phyloP scores from a whole-genome alignment of 2,113 vertebrate species.

The Siniperca chuatsi region DNA sequence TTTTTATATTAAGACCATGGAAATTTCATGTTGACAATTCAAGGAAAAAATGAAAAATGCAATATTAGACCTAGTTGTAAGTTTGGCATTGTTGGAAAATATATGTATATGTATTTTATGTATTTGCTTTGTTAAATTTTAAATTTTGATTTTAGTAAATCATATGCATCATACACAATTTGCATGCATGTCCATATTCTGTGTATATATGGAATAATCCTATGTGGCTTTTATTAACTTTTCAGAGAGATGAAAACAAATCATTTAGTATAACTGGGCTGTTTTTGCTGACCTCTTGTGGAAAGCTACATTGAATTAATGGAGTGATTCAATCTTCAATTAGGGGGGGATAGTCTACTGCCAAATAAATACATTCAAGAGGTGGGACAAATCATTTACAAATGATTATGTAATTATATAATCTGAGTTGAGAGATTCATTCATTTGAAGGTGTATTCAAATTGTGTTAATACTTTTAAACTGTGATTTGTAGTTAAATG shows the following conservation, averaged over 20 bases:
- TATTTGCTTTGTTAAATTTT: not conserved
- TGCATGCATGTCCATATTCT: not conserved
- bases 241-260: slow-evolving; percentile 19
- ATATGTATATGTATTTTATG: not conserved
- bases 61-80: not conserved
- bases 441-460: not conserved
- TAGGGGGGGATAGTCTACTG: not conserved
- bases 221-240: slow-evolving; percentile 22
- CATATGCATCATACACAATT: not conserved
- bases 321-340: slow-evolving; percentile 4
- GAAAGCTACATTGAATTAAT: slow-evolving; percentile 21
- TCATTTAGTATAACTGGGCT: not conserved
- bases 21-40: not conserved
- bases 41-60: not conserved
- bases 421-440: not conserved
- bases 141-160: not conserved
- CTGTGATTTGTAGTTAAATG: not conserved
- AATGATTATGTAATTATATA: not conserved
- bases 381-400: not conserved
- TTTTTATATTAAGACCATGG: not conserved
- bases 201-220: not conserved
- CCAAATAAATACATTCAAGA: slow-evolving; percentile 12
- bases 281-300: slow-evolving; percentile 63
- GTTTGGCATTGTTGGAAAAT: not conserved
- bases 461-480: not conserved